Evolutionary conservation across 2,797 vertebrate genomes (phyloP).

Genomic region (Tachyglossus aculeatus): DNA sequence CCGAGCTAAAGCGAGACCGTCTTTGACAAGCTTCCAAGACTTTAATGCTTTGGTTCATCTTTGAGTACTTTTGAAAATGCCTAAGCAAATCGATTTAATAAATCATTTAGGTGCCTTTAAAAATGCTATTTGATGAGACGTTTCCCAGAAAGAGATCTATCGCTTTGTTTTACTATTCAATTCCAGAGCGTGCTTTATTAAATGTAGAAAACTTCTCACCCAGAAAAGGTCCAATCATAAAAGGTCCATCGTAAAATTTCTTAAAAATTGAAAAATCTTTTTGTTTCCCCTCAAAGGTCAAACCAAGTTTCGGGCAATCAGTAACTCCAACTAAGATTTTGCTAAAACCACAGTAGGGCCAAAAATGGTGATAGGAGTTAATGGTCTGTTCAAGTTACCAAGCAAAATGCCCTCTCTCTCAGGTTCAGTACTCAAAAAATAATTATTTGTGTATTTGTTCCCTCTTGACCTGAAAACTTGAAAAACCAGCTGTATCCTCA

Average conservation of each 20-base stretch:
- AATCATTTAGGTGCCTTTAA: not conserved
- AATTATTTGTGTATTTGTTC: too few species aligned
- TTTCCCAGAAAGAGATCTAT: not conserved
- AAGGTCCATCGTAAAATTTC: not conserved
- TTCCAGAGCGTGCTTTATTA: not conserved
- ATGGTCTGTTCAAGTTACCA: too few species aligned
- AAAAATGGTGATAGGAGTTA: too few species aligned
- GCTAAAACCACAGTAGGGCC: too few species aligned
- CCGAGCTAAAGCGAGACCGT: conserved; percentile 6
- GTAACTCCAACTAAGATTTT: too few species aligned
- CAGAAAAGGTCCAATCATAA: not conserved
- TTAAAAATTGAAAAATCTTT: too few species aligned
- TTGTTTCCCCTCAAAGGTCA: too few species aligned
- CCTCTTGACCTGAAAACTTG: too few species aligned
- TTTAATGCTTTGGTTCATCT: not conserved
- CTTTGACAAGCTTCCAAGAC: not conserved
- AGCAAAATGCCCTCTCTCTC: too few species aligned
- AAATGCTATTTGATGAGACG: conserved; percentile 1
- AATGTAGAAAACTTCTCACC: not conserved
- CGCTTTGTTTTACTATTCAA: conserved; percentile 11
- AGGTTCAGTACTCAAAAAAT: too few species aligned
- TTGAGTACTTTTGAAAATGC: not conserved
- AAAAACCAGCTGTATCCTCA: too few species aligned
- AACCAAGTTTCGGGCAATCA: too few species aligned
- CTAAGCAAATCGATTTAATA: not conserved